Percentiles rank a stretch among this genome's conserved stretches.
phyloP scores from a whole-genome alignment of 1,140 invertebrate species.

The Drosophila murphyi region DNA sequence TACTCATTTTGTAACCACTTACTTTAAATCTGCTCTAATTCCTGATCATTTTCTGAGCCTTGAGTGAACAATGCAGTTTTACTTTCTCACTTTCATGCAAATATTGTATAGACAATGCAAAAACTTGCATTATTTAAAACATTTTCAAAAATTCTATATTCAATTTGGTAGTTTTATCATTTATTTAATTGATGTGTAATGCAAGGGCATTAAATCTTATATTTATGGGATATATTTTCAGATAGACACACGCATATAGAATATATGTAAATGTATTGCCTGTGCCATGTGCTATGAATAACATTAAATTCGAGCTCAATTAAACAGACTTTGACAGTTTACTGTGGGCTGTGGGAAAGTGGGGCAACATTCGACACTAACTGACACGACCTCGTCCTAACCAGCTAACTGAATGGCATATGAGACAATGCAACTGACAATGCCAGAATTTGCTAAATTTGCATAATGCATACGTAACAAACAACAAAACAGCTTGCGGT shows the following conservation, averaged over 20 bases:
- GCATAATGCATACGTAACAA: slow-evolving; percentile 23
- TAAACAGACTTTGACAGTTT: slow-evolving; percentile 37
- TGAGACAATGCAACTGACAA: slow-evolving; percentile 33
- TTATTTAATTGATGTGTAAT: not conserved
- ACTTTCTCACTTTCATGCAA: too few species aligned
- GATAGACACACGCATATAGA: not conserved
- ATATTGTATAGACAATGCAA: too few species aligned
- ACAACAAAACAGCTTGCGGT: slow-evolving; percentile 14
- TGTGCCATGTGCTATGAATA: slow-evolving; percentile 25
- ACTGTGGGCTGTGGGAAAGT: not conserved
- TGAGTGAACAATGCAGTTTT: too few species aligned
- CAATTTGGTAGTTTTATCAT: not conserved
- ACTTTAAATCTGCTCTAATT: too few species aligned
- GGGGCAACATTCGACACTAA: slow-evolving; percentile 1
- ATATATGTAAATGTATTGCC: not conserved
- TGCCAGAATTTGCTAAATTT: slow-evolving; percentile 37
- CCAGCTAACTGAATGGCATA: slow-evolving; percentile 10
- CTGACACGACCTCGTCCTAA: slow-evolving; percentile 32
- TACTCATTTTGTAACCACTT: too few species aligned
- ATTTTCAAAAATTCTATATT: too few species aligned
- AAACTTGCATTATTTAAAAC: too few species aligned
- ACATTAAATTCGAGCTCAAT: slow-evolving; percentile 38
- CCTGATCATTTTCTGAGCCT: too few species aligned
- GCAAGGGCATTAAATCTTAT: not conserved
- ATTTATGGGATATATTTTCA: not conserved